These are phyloP conservation scores for Jaculus jaculus DNA, from an alignment of 2,113 vertebrate species.

Conservation along the genomic window DNA sequence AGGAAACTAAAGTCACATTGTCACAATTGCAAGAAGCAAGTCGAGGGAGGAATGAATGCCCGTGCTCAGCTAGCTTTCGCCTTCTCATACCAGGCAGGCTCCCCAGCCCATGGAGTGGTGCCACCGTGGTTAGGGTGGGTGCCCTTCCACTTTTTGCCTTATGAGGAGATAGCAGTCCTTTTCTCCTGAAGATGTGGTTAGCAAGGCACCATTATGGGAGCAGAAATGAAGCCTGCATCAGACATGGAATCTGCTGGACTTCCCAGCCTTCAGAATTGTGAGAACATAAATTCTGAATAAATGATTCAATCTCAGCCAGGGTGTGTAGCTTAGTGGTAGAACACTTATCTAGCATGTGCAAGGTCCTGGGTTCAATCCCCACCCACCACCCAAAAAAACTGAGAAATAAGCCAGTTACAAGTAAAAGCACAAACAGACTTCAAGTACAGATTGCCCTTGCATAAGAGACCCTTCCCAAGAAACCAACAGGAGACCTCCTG, in stretches of 20 bases:
- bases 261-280: not conserved
- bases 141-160: not conserved
- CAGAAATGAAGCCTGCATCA: not conserved
- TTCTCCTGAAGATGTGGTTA: not conserved
- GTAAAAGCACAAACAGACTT: not conserved
- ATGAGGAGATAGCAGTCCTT: not conserved
- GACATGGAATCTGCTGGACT: not conserved
- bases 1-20: no score
- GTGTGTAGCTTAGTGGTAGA: no score
- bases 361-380: no score
- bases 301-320: not conserved
- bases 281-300: not conserved
- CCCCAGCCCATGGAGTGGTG: not conserved
- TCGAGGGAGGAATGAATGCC: no score
- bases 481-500: not conserved
- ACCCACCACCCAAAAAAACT: no score
- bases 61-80: no score
- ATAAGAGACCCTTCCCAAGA: not conserved
- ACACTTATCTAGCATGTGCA: no score
- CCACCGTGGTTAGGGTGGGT: no score
- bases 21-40: no score
- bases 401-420: not conserved
- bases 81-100: not conserved
- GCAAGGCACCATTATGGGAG: not conserved
- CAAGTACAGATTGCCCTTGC: not conserved